Percentiles rank a stretch among this genome's conserved stretches.
Conservation (phyloP, 2,888 invertebrate species). For the Lypha dubia region DNA sequence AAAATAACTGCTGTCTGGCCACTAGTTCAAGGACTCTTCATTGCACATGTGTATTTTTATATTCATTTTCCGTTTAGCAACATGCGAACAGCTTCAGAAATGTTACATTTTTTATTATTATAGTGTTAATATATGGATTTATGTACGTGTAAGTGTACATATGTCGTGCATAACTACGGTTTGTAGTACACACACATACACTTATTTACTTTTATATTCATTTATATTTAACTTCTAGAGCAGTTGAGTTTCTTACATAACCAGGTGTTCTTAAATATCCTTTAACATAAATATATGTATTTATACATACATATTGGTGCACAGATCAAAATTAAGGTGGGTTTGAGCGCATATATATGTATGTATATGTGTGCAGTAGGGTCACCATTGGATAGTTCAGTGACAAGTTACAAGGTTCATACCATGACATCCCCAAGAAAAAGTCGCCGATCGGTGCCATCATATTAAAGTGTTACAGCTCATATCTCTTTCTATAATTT, state of each 20-base stretch:
- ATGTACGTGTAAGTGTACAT: neutral
- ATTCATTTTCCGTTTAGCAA: neutral
- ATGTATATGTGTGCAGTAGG: too few relatives aligned
- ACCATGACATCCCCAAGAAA: too few relatives aligned
- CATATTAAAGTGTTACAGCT: too few relatives aligned
- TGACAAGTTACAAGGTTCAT: too few relatives aligned
- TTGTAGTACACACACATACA: neutral
- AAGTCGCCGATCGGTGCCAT: too few relatives aligned
- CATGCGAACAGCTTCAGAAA: constrained; percentile 53
- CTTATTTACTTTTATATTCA: neutral
- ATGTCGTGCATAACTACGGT: too few relatives aligned
- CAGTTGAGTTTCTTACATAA: constrained; percentile 5
- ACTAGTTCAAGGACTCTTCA: constrained; percentile 51
- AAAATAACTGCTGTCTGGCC: constrained; percentile 52
- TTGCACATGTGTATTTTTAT: neutral
- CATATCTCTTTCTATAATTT: too few relatives aligned
- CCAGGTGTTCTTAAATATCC: constrained; percentile 52
- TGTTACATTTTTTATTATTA: constrained; percentile 17
- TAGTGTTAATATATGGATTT: neutral
- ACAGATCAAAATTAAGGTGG: too few relatives aligned
- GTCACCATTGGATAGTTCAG: too few relatives aligned
- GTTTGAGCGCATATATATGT: too few relatives aligned
- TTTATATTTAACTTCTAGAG: neutral
- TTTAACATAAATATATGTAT: neutral
- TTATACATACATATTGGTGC: neutral